These are phyloP conservation scores for Pseudoips prasinana DNA, from an alignment of 2,888 invertebrate genomes.

Conservation along the genomic window DNA sequence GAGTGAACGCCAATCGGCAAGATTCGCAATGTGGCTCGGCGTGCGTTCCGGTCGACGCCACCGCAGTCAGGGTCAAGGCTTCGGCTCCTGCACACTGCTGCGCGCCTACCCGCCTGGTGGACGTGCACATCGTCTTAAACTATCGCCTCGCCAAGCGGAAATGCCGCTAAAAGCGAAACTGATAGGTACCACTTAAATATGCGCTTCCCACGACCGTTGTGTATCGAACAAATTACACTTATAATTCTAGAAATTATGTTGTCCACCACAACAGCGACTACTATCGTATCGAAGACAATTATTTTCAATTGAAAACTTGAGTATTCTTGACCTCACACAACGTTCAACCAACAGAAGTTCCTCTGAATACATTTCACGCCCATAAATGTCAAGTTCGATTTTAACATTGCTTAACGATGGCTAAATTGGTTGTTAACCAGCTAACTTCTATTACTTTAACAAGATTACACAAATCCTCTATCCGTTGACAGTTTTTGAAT, in stretches of 20 bases:
- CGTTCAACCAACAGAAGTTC: conserved; percentile 30
- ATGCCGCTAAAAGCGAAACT: conserved; percentile 70
- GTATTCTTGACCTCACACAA: conserved; percentile 29
- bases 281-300: conserved; percentile 3
- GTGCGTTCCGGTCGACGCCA: conserved; percentile 81
- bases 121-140: conserved; percentile 47
- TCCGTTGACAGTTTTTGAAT: conserved; percentile 78
- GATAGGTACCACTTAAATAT: conserved; percentile 47
- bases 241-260: conserved; percentile 18
- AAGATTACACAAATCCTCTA: conserved; percentile 79
- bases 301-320: conserved; percentile 7
- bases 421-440: conserved; percentile 63
- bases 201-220: conserved; percentile 39
- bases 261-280: conserved; percentile 6
- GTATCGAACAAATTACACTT: conserved; percentile 11
- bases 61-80: conserved; percentile 81
- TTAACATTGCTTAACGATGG: conserved; percentile 44
- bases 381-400: conserved; percentile 50
- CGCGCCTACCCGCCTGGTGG: conserved; percentile 71
- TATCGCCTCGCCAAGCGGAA: conserved; percentile 55
- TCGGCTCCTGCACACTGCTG: conserved; percentile 69
- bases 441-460: conserved; percentile 67
- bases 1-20: conserved; percentile 64
- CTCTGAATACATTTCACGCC: conserved; percentile 20
- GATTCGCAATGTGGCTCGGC: conserved; percentile 70